Conservation (phyloP, 1,140 invertebrate genomes). For the Apis mellifera region Amel_HAv3.1 CM009939.2:7926001-7926500, state of each 20-base stretch:
- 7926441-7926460: neutral
- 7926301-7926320: too few relatives aligned
- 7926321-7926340: too few relatives aligned
- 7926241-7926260: neutral
- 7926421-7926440: neutral
- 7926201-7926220: neutral
- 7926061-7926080: neutral
- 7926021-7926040: neutral
- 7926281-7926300: too few relatives aligned
- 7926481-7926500: too few relatives aligned
- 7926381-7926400: too few relatives aligned
- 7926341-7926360: too few relatives aligned
- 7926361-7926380: too few relatives aligned
- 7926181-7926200: neutral
- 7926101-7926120: neutral
- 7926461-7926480: too few relatives aligned
- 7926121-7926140: conserved; percentile 13
- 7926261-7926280: neutral
- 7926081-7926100: neutral
- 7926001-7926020: neutral
- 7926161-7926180: too few relatives aligned
- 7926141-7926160: neutral
- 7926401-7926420: too few relatives aligned
- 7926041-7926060: neutral
- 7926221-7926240: too few relatives aligned